Evolutionary conservation across 2,797 vertebrate species (phyloP).

Genomic region (Enteromius afrohamiltoni): DNA sequence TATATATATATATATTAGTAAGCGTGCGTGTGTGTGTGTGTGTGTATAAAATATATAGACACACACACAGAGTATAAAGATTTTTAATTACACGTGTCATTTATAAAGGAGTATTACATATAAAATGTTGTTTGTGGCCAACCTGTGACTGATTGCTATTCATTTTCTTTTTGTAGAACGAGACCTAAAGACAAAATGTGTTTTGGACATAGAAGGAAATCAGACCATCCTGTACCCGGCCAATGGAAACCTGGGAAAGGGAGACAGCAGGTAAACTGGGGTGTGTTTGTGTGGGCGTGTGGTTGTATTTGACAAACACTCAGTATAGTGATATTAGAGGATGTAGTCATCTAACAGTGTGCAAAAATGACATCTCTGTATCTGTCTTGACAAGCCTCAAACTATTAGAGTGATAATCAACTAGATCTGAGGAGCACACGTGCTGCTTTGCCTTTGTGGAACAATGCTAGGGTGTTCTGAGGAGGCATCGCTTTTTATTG

Average conservation of each 20-base stretch:
- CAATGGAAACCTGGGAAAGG: slow-evolving; percentile 68
- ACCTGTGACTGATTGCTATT: background rate
- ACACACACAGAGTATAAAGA: too few relatives aligned
- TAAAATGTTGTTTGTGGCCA: background rate
- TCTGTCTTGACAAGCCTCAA: background rate
- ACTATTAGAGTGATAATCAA: background rate
- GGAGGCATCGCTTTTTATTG: too few relatives aligned
- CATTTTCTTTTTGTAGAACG: slow-evolving; percentile 65
- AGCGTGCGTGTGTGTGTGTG: too few relatives aligned
- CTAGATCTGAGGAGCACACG: background rate
- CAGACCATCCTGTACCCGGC: slow-evolving; percentile 78
- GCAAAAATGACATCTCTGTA: background rate
- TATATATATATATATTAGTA: too few relatives aligned
- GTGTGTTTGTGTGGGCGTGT: background rate
- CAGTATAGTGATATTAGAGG: background rate
- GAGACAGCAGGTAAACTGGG: slow-evolving; percentile 72
- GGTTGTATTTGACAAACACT: background rate
- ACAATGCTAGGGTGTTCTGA: background rate
- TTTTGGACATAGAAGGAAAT: slow-evolving; percentile 79
- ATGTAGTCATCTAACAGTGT: background rate
- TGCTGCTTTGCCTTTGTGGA: too few relatives aligned
- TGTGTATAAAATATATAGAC: too few relatives aligned
- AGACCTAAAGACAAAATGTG: slow-evolving; percentile 79
- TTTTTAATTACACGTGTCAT: too few relatives aligned
- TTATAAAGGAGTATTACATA: background rate